Conservation (phyloP, 2,888 invertebrate species). For the Andricus quercusramuli region DNA sequence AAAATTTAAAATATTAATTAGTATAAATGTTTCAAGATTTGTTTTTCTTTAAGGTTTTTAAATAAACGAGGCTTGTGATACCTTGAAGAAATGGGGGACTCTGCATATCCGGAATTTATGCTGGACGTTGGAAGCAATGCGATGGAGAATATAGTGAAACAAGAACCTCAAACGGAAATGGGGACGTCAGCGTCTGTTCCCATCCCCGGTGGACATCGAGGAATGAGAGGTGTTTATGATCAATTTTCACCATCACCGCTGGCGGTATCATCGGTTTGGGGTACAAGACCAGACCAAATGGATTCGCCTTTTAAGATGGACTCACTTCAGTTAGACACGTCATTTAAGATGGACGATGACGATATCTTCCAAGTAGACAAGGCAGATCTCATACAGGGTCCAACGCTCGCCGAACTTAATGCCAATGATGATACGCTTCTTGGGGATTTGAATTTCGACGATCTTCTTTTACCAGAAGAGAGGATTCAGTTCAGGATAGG, state of each 20-base stretch:
- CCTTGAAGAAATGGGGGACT: slow-evolving; percentile 65
- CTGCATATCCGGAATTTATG: slow-evolving; percentile 67
- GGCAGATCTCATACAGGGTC: slow-evolving; percentile 90
- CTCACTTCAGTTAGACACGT: slow-evolving; percentile 68
- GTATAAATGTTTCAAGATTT: neutral
- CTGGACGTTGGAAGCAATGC: slow-evolving; percentile 61
- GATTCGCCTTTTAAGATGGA: slow-evolving; percentile 72
- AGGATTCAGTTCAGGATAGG: slow-evolving; percentile 70
- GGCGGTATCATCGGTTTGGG: slow-evolving; percentile 73
- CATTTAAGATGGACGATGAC: slow-evolving; percentile 91
- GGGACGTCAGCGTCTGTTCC: slow-evolving; percentile 75
- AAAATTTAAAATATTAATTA: neutral
- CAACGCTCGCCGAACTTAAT: slow-evolving; percentile 91
- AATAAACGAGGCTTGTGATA: neutral
- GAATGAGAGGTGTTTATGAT: slow-evolving; percentile 70
- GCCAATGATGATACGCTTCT: slow-evolving; percentile 90
- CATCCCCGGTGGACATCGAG: slow-evolving; percentile 74
- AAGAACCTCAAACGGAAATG: slow-evolving; percentile 70
- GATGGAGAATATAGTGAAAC: slow-evolving; percentile 70
- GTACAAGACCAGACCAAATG: slow-evolving; percentile 80
- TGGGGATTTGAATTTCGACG: slow-evolving; percentile 93
- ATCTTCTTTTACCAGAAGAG: slow-evolving; percentile 88
- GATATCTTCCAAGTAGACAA: slow-evolving; percentile 94
- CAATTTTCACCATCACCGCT: slow-evolving; percentile 76
- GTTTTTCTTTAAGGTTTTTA: neutral